A percentile compares a stretch with the other conserved stretches of the same genome.
These are phyloP conservation scores for Orchesella cincta DNA, from an alignment of 1,140 invertebrate genomes.

Conservation along the genomic window DNA sequence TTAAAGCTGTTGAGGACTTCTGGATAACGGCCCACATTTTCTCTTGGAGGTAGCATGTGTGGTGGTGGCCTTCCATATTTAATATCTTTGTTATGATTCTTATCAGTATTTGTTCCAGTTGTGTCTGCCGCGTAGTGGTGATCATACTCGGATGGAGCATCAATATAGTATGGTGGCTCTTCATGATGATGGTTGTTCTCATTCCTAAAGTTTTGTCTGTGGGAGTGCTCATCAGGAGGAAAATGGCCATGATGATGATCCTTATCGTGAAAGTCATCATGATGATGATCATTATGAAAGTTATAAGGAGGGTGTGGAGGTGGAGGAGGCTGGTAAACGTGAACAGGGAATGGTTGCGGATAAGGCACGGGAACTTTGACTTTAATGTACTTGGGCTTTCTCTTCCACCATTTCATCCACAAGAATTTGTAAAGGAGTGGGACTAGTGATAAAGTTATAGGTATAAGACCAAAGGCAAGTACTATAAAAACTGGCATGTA, in stretches of 20 bases:
- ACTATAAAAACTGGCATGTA: slow-evolving; percentile 32
- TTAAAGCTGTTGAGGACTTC: not conserved
- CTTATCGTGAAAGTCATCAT: not conserved
- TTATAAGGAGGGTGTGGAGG: not conserved
- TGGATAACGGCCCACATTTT: not conserved
- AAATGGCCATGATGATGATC: not conserved
- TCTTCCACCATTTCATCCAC: not conserved
- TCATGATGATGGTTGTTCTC: not conserved
- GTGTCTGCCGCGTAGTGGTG: slow-evolving; percentile 21
- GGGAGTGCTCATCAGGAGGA: not conserved
- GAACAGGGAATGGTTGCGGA: not conserved
- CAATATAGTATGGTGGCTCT: not conserved
- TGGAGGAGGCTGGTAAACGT: not conserved
- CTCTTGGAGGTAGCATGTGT: not conserved
- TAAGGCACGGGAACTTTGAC: not conserved
- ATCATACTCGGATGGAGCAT: not conserved
- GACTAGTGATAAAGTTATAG: slow-evolving; percentile 19
- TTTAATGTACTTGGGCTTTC: slow-evolving; percentile 10
- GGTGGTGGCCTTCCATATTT: not conserved
- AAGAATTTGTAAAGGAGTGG: slow-evolving; percentile 16
- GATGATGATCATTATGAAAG: not conserved
- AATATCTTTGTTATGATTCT: too few species aligned
- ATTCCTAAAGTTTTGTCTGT: not conserved
- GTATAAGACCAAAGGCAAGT: slow-evolving; percentile 17
- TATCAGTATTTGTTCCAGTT: not conserved